Percentiles rank a stretch among this genome's conserved stretches.
Evolutionary conservation across 2,113 vertebrate genomes (phyloP).

Genomic region (Percopsis transmontana): DNA sequence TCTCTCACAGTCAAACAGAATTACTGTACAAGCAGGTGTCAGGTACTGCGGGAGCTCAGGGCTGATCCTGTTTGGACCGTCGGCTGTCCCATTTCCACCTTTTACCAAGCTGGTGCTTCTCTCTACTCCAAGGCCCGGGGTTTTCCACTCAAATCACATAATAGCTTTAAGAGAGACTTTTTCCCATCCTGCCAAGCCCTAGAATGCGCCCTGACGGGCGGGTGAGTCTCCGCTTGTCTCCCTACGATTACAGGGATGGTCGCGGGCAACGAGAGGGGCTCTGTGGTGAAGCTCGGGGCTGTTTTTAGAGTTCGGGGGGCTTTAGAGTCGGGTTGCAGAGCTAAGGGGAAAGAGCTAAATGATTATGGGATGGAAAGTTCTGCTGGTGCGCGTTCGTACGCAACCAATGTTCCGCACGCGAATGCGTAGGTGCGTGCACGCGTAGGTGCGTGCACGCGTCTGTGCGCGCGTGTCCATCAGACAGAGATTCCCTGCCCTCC

Average conservation of each 20-base stretch:
- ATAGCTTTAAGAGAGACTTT: background rate
- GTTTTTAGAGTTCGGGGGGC: constrained; percentile 39
- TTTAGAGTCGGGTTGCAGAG: constrained; percentile 32
- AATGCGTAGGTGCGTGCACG: background rate
- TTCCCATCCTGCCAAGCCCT: background rate
- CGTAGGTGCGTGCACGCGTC: background rate
- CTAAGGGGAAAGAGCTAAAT: constrained; percentile 9
- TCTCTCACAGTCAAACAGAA: background rate
- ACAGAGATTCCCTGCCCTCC: background rate
- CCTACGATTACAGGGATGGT: constrained; percentile 16
- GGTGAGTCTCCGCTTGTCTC: constrained; percentile 8
- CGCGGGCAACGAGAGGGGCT: background rate
- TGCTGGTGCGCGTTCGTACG: background rate
- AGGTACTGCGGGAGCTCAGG: background rate
- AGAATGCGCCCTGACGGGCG: background rate
- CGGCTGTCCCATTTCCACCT: background rate
- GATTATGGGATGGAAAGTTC: constrained; percentile 7
- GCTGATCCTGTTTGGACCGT: background rate
- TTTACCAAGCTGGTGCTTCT: too few relatives aligned
- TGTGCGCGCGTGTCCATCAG: background rate
- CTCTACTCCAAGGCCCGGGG: background rate
- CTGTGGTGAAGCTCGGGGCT: constrained; percentile 12
- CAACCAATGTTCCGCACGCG: too few relatives aligned
- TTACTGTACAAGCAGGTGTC: background rate
- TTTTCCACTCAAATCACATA: background rate